phyloP scores from a whole-genome alignment of 2,888 invertebrate species.

The Argyresthia albistria region DNA sequence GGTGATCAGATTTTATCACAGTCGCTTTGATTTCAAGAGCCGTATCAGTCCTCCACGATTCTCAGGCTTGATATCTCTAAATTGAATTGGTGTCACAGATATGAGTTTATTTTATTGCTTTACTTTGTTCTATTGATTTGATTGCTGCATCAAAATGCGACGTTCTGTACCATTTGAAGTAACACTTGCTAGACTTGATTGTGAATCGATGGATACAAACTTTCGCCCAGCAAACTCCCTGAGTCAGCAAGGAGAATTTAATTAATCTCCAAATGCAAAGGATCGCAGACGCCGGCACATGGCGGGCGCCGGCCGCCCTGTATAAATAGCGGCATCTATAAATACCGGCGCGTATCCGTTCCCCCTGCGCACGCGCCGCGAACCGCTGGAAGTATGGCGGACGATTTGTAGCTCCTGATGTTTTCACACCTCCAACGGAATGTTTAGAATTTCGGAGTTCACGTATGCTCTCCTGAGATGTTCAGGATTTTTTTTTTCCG shows the following conservation, averaged over 20 bases:
- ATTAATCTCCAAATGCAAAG: constrained; percentile 42
- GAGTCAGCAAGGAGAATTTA: constrained; percentile 46
- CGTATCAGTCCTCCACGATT: too few relatives aligned
- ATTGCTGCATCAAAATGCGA: too few relatives aligned
- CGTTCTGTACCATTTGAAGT: too few relatives aligned
- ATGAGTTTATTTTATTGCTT: too few relatives aligned
- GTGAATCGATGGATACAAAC: too few relatives aligned
- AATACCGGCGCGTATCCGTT: constrained; percentile 56
- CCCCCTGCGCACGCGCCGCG: constrained; percentile 47
- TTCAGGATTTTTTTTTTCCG: neutral
- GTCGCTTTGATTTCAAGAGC: neutral
- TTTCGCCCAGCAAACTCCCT: constrained; percentile 9
- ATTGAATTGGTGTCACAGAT: too few relatives aligned
- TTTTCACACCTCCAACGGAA: constrained; percentile 8
- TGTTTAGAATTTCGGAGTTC: neutral
- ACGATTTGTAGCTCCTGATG: constrained; percentile 7
- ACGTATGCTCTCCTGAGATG: neutral
- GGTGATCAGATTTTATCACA: neutral
- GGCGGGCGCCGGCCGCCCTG: constrained; percentile 54
- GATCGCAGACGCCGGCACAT: constrained; percentile 58
- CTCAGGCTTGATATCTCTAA: too few relatives aligned
- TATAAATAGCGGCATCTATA: constrained; percentile 61
- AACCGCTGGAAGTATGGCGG: neutral
- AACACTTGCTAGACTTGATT: too few relatives aligned
- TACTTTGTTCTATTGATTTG: too few relatives aligned